Evolutionary conservation across 2,797 vertebrate species (phyloP), one percentile per base, ranked within the genome.

Genomic region (Cirrhinus mrigala): DNA sequence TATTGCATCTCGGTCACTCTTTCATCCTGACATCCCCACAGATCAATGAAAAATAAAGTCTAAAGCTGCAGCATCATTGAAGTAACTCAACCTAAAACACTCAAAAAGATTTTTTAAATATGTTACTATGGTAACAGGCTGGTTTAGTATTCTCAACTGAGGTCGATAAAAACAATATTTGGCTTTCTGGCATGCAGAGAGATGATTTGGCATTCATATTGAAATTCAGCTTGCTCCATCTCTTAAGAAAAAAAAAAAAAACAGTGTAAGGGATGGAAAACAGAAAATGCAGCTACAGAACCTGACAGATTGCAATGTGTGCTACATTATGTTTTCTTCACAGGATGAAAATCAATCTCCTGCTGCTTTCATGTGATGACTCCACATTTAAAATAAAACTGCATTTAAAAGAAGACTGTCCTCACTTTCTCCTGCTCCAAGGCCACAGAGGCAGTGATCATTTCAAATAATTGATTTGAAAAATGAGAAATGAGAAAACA

Each of bases 91-190:
- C 27, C 40, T 33, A 24, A 44, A 81, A 56, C 22, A 20, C 8
- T 70, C 2, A n/a, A 58, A 58, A 58, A 0, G 1, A 24, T 50
- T 70, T 82, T 80, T n/a, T 33, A 50, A 75, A 60, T 58, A 24
- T 62, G 70, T 64, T 64, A 33, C 70, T 75, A 64, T 75, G 44
- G 69, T 64, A 83, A 75, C 81, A 48, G 24, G 40, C 16, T 0
- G 48, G n/a, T n/a, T 73, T 4, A 62, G 81, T 33, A n/a, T 62
- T 74, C 68, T 29, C 54, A 48, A 12, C 40, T 37, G 18, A 33
- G 27, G 40, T 37, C 44, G 54, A 83, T 73, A 40, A 73, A 81
- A 82, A 58, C n/a, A 71, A 71, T 75, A 22, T 64, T 64, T 50
- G 56, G 56, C 22, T 75, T 52, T 37, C 69, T 73, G 24, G 68